phyloP scores from a whole-genome alignment of 2,888 invertebrate genomes.

The Epistrophe grossulariae region DNA sequence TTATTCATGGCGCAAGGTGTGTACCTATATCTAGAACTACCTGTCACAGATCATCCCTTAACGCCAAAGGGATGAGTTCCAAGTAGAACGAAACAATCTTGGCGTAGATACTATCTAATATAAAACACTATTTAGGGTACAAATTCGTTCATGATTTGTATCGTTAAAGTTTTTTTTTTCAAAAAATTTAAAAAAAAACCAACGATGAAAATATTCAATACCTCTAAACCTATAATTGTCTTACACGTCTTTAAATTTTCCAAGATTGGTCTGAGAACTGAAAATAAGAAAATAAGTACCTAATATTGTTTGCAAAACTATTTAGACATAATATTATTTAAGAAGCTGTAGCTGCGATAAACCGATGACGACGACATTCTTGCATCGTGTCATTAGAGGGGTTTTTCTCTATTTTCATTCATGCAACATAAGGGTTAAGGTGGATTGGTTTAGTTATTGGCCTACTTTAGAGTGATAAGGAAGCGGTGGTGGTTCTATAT shows the following conservation, averaged over 20 bases:
- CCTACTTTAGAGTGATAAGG: slow-evolving; percentile 55
- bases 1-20: slow-evolving; percentile 62
- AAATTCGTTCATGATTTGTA: background rate
- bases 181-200: background rate
- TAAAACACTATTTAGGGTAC: background rate
- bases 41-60: slow-evolving; percentile 67
- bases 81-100: slow-evolving; percentile 36
- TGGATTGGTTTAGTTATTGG: slow-evolving; percentile 44
- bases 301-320: background rate
- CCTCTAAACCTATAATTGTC: no score
- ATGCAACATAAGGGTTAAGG: slow-evolving; percentile 32
- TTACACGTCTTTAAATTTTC: background rate
- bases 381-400: slow-evolving; percentile 22
- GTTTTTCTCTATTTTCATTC: slow-evolving; percentile 8
- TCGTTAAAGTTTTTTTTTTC: background rate
- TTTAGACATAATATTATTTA: background rate
- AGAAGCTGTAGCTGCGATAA: background rate
- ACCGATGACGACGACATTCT: background rate
- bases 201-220: background rate
- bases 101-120: background rate
- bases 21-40: slow-evolving; percentile 65
- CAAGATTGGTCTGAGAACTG: background rate
- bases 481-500: background rate
- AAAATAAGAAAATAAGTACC: background rate
- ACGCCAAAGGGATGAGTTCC: slow-evolving; percentile 61